Percentiles rank a stretch among this genome's conserved stretches.
Evolutionary conservation across 2,888 invertebrate species (phyloP).

Genomic region (Xanthia togata): DNA sequence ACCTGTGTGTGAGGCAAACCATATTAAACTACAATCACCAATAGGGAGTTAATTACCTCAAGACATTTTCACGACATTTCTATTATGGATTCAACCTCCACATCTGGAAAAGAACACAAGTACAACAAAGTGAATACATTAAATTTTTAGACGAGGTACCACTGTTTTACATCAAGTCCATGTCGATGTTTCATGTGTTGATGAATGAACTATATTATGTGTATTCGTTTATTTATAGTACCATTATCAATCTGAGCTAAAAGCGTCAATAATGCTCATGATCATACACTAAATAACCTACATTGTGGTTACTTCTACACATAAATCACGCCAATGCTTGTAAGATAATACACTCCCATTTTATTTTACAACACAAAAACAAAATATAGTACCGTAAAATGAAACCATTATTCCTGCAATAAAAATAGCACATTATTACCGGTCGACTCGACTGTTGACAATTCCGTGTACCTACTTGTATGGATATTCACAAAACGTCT

Average conservation of each 20-base stretch:
- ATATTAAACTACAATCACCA: slow-evolving; percentile 88
- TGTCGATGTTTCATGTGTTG: slow-evolving; percentile 71
- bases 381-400: slow-evolving; percentile 29
- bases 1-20: slow-evolving; percentile 82
- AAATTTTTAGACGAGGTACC: slow-evolving; percentile 82
- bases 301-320: slow-evolving; percentile 35
- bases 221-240: slow-evolving; percentile 52
- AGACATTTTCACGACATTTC: slow-evolving; percentile 90
- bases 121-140: slow-evolving; percentile 90
- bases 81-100: slow-evolving; percentile 90
- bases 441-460: slow-evolving; percentile 18
- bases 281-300: slow-evolving; percentile 27
- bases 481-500: slow-evolving; percentile 19
- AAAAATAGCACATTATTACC: slow-evolving; percentile 46
- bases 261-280: slow-evolving; percentile 29
- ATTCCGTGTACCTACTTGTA: slow-evolving; percentile 39
- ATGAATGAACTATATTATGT: slow-evolving; percentile 55
- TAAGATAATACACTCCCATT: slow-evolving; percentile 38
- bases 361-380: slow-evolving; percentile 32
- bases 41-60: slow-evolving; percentile 91
- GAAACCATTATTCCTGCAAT: slow-evolving; percentile 51
- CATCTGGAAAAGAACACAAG: slow-evolving; percentile 91
- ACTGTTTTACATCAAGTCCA: slow-evolving; percentile 90
- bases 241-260: slow-evolving; percentile 51
- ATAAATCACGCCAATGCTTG: slow-evolving; percentile 35